Evolutionary conservation across 2,113 vertebrate genomes (phyloP).

Genomic region (Antechinus stuartii): DNA sequence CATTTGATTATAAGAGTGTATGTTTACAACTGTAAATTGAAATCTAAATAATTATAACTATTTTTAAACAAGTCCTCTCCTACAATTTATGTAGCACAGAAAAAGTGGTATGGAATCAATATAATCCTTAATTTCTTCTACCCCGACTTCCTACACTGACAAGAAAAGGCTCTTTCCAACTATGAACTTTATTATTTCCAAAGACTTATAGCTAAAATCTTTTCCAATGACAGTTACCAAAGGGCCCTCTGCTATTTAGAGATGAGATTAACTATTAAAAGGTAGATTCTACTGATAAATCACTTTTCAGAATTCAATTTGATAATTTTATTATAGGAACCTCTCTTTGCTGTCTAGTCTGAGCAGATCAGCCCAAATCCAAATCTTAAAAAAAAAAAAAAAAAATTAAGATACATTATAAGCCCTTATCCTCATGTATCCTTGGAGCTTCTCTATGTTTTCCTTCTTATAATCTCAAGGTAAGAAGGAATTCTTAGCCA

Average conservation of each 20-base stretch:
- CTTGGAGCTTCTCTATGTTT: not conserved
- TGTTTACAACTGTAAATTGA: not conserved
- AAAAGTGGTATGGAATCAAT: not conserved
- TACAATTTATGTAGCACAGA: not conserved
- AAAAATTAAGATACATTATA: not conserved
- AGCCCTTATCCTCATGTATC: slow-evolving; percentile 9
- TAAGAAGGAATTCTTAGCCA: slow-evolving; percentile 11
- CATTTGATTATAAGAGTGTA: not conserved
- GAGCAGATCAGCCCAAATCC: not conserved
- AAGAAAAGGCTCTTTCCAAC: not conserved
- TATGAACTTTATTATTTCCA: not conserved
- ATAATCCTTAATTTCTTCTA: not conserved
- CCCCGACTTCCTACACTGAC: not conserved
- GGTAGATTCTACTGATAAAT: not conserved
- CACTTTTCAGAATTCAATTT: not conserved
- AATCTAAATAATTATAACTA: not conserved
- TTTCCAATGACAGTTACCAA: not conserved
- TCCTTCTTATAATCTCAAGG: slow-evolving; percentile 14
- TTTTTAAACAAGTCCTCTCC: slow-evolving; percentile 22
- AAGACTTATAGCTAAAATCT: not conserved
- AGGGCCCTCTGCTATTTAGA: not conserved
- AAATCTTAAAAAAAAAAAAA: not conserved
- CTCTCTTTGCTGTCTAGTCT: not conserved
- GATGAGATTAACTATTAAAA: not conserved
- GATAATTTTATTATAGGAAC: not conserved